phyloP scores from a whole-genome alignment of 2,888 invertebrate species.

The Athalia cordata region DNA sequence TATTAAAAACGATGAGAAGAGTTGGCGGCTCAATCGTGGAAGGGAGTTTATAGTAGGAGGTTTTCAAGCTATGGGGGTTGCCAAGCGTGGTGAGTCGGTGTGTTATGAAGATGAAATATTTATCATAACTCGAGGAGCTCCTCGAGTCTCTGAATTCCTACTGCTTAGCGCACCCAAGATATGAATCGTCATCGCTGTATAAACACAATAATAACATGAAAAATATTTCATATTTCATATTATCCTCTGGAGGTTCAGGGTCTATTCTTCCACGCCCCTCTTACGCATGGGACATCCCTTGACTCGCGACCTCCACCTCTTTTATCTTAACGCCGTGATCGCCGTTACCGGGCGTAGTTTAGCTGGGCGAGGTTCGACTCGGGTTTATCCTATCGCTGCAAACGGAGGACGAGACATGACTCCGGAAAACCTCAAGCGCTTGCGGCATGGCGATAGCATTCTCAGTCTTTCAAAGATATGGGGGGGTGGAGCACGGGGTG shows the following conservation, averaged over 20 bases:
- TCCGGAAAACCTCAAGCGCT: neutral
- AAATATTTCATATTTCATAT: neutral
- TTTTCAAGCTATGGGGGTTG: slow-evolving; percentile 10
- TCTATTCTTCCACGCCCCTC: slow-evolving; percentile 26
- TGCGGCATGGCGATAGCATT: neutral
- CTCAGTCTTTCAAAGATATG: slow-evolving; percentile 31
- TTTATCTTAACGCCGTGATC: slow-evolving; percentile 1
- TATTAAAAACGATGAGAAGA: neutral
- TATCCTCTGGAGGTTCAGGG: neutral
- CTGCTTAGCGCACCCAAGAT: slow-evolving; percentile 65
- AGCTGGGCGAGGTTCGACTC: slow-evolving; percentile 36
- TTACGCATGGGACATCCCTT: slow-evolving; percentile 18
- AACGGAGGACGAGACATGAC: neutral
- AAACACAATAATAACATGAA: no score
- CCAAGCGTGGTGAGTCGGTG: no score
- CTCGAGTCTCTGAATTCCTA: slow-evolving; percentile 65
- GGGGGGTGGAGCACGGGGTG: slow-evolving; percentile 38
- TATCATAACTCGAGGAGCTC: slow-evolving; percentile 53
- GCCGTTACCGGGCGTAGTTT: slow-evolving; percentile 37
- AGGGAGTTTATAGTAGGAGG: no score
- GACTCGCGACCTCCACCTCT: slow-evolving; percentile 5
- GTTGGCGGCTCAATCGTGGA: neutral
- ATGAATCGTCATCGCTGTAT: slow-evolving; percentile 62
- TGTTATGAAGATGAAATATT: slow-evolving; percentile 24
- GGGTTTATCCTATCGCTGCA: slow-evolving; percentile 30